Evolutionary conservation across 2,797 vertebrate genomes (phyloP), one percentile per base, ranked within the genome.

Genomic region (Allobates femoralis): DNA sequence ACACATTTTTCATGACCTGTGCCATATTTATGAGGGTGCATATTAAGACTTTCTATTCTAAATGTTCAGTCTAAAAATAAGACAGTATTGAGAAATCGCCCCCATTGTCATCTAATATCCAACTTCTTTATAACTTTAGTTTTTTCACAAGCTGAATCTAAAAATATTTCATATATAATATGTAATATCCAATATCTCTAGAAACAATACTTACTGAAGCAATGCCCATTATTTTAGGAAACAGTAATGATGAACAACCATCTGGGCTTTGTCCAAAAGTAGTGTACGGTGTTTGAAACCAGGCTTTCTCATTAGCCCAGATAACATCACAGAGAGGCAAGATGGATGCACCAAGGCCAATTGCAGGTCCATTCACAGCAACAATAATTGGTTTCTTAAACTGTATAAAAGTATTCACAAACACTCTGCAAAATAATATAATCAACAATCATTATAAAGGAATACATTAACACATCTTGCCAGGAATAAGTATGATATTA

Each of bases 221-320:
- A 60, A 97, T 93, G 86, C 98, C 98, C 98, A 99, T 99, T 92
- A 98, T 96, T 90, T 94, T 95, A 81, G 98, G 98, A 91, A 99
- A 99, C 87, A 97, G 98, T 88, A 99, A 94, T 30, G 98, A 97
- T 10, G 97, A 97, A 91, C 98, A 99, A 87, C 95, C 97, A 76
- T 99, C 98, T 0, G 98, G 98, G 53, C 98, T 99, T 93, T 99
- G 98, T 82, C 98, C 98, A 81, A 96, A 99, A 76, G 95, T 95
- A 18, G 96, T 95, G 91, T 99, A 99, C 3, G 98, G 98, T 23
- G 98, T 99, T 90, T 99, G 98, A 94, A 99, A 99, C 98, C 98
- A 99, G 55, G 98, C 97, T 92, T 99, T 99, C 92, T 99, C 98
- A 83, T 96, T 99, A 90, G 98, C 98, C 98, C 98, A 99, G 60